Conservation (phyloP, 2,113 vertebrate genomes). For the Oryzias curvinotus region DNA sequence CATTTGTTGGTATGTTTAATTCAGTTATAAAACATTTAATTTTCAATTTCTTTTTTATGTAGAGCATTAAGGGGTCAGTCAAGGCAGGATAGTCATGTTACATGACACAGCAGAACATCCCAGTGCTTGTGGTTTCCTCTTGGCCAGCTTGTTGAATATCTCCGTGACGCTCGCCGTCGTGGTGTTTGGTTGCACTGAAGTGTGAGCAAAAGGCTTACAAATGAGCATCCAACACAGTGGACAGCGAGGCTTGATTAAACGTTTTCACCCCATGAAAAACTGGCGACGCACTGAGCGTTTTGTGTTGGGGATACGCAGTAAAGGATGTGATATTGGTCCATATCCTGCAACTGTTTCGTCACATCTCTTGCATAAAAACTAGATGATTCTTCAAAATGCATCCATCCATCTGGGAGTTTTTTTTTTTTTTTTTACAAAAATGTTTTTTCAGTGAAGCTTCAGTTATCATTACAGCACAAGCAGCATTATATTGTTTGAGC, state of each 20-base stretch:
- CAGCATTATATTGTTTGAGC: too few species aligned
- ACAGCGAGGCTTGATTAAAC: slow-evolving; percentile 57
- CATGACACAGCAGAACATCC: neutral
- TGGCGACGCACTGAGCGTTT: slow-evolving; percentile 13
- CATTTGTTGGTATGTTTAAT: neutral
- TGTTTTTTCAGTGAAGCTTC: too few species aligned
- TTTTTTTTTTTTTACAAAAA: too few species aligned
- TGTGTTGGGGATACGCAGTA: slow-evolving; percentile 1
- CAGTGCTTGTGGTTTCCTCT: slow-evolving; percentile 13
- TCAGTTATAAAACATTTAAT: neutral
- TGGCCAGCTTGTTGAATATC: slow-evolving; percentile 21
- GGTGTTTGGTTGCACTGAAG: slow-evolving; percentile 59
- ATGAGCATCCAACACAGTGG: slow-evolving; percentile 52
- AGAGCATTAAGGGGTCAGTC: neutral
- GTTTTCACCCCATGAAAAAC: slow-evolving; percentile 51
- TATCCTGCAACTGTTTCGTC: too few species aligned
- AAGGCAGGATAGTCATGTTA: neutral
- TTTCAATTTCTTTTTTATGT: neutral
- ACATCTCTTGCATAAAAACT: too few species aligned
- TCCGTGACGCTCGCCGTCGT: slow-evolving; percentile 23
- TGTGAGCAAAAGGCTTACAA: slow-evolving; percentile 67
- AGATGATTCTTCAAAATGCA: too few species aligned
- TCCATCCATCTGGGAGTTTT: too few species aligned
- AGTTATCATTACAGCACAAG: too few species aligned
- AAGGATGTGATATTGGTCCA: neutral